A percentile compares a stretch with the other conserved stretches of the same genome.
Evolutionary conservation across 1,140 invertebrate genomes (phyloP).

Genomic region (Tachypleus tridentatus): DNA sequence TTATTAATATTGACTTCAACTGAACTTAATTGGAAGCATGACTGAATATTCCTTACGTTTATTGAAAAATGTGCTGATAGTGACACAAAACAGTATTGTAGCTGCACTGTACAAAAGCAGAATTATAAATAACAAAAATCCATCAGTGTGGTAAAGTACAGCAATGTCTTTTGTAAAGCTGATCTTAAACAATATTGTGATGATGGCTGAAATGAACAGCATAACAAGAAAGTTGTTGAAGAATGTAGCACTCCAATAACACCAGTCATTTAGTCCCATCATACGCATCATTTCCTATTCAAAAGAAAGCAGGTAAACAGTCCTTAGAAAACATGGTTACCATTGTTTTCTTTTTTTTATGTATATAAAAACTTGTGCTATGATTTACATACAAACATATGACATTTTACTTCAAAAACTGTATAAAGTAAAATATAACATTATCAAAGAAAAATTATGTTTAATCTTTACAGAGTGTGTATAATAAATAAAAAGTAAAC

Average conservation of each 20-base stretch:
- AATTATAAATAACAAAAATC: conserved; percentile 35
- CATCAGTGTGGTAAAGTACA: conserved; percentile 44
- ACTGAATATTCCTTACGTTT: conserved; percentile 12
- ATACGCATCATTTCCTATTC: conserved; percentile 46
- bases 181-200: conserved; percentile 41
- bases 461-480: too few species aligned
- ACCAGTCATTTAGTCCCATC: conserved; percentile 46
- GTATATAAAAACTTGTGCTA: too few species aligned
- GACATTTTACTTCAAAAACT: too few species aligned
- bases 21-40: too few species aligned
- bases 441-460: too few species aligned
- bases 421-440: too few species aligned
- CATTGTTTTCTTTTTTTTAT: too few species aligned
- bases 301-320: background rate
- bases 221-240: conserved; percentile 43
- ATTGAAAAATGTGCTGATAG: conserved; percentile 22
- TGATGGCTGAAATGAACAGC: conserved; percentile 35
- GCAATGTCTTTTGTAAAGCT: conserved; percentile 24
- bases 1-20: background rate
- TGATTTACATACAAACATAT: too few species aligned
- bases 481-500: too few species aligned
- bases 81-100: conserved; percentile 24
- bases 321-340: too few species aligned
- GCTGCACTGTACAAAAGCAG: conserved; percentile 14
- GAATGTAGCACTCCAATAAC: conserved; percentile 49